phyloP scores from a whole-genome alignment of 2,888 invertebrate species.

The Kryphioiulus occultus region DNA sequence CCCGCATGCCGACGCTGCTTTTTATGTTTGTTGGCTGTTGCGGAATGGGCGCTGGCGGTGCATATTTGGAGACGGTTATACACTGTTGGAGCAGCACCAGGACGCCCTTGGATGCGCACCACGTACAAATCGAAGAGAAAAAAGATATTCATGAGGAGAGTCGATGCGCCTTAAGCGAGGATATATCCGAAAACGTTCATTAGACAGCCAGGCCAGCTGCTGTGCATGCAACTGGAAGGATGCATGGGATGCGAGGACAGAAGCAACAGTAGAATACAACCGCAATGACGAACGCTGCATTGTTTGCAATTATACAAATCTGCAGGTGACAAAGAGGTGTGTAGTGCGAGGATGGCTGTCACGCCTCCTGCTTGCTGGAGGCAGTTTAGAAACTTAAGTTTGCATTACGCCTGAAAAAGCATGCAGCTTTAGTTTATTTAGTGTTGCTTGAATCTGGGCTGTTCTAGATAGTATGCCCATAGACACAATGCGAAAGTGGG shows the following conservation, averaged over 20 bases:
- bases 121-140: constrained; percentile 4
- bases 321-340: too few species aligned
- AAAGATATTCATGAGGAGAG: neutral
- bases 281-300: too few species aligned
- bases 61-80: neutral
- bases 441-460: too few species aligned
- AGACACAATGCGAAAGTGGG: too few species aligned
- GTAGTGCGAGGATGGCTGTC: too few species aligned
- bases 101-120: constrained; percentile 10
- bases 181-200: neutral
- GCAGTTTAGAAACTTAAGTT: too few species aligned
- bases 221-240: neutral
- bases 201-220: neutral
- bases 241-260: neutral
- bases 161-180: neutral
- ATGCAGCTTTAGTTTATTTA: too few species aligned
- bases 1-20: neutral
- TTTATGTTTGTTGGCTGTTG: constrained; percentile 30
- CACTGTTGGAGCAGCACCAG: neutral
- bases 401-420: too few species aligned
- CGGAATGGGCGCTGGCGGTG: constrained; percentile 4
- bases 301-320: too few species aligned
- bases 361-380: too few species aligned
- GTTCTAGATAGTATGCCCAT: too few species aligned
- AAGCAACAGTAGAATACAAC: too few species aligned